Evolutionary conservation across 2,113 vertebrate genomes (phyloP).

Genomic region (Osmerus mordax): DNA sequence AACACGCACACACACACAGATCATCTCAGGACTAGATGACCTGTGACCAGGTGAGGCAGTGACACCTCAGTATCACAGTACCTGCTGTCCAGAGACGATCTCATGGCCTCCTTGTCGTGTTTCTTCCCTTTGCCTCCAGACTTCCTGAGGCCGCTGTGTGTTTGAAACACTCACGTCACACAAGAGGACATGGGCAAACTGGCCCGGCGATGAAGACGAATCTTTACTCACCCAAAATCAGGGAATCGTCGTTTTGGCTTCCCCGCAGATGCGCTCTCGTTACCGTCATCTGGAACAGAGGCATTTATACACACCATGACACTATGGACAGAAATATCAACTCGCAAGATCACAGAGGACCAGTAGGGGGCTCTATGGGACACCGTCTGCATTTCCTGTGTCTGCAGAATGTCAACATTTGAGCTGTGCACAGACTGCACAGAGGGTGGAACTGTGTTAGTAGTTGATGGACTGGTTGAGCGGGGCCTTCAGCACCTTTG

Average conservation of each 20-base stretch:
- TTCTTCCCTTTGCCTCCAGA: constrained; percentile 91
- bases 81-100: constrained; percentile 87
- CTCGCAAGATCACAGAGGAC: neutral
- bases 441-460: neutral
- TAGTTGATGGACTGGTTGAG: neutral
- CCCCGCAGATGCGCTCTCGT: constrained; percentile 70
- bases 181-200: neutral
- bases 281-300: constrained; percentile 74
- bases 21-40: no score
- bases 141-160: constrained; percentile 83
- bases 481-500: constrained; percentile 74
- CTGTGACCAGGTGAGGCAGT: no score
- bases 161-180: constrained; percentile 4
- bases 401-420: neutral
- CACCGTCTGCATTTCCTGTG: neutral
- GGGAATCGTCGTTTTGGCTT: constrained; percentile 87
- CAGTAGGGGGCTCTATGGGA: neutral
- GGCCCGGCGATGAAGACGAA: no score
- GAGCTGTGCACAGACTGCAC: neutral
- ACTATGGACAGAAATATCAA: neutral
- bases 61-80: constrained; percentile 42
- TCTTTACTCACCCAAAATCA: constrained; percentile 81
- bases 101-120: constrained; percentile 80
- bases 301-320: neutral
- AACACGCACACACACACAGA: no score